Evolutionary conservation across 2,888 invertebrate genomes (phyloP).

Genomic region (Napeogenes sylphis): DNA sequence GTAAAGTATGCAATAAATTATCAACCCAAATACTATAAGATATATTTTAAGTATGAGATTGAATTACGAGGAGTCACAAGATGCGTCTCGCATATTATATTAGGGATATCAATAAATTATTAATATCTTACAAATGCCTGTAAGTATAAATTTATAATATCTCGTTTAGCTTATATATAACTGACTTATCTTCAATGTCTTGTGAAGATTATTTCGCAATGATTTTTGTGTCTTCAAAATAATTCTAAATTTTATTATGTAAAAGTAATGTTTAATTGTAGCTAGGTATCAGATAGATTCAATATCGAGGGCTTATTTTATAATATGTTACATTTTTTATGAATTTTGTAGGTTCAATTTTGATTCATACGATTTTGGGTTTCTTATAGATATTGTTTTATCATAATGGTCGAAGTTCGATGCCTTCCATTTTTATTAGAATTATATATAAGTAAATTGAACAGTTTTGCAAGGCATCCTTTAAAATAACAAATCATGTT

Average conservation of each 20-base stretch:
- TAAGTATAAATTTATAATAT: not conserved
- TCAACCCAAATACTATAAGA: not conserved
- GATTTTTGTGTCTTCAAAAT: constrained; percentile 6
- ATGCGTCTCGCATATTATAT: not conserved
- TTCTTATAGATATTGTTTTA: not conserved
- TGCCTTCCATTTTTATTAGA: constrained; percentile 8
- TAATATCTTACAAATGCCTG: constrained; percentile 4
- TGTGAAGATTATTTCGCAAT: constrained; percentile 3
- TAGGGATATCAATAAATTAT: not conserved
- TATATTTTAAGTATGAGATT: not conserved
- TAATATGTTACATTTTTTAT: not conserved
- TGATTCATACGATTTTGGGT: not conserved
- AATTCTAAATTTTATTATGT: constrained; percentile 6
- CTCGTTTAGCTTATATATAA: constrained; percentile 2
- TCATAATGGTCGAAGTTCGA: constrained; percentile 3
- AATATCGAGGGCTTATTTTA: not conserved
- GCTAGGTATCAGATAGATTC: not conserved
- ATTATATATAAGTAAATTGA: not conserved
- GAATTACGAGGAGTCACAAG: not conserved
- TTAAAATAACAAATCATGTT: too few relatives aligned
- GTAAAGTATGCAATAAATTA: not conserved
- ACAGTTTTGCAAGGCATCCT: not conserved
- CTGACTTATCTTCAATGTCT: constrained; percentile 4
- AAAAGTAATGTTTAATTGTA: constrained; percentile 4
- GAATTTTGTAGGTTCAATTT: not conserved